These are phyloP conservation scores for Bufo gargarizans DNA, from an alignment of 2,113 vertebrate genomes.

Conservation along the genomic window DNA sequence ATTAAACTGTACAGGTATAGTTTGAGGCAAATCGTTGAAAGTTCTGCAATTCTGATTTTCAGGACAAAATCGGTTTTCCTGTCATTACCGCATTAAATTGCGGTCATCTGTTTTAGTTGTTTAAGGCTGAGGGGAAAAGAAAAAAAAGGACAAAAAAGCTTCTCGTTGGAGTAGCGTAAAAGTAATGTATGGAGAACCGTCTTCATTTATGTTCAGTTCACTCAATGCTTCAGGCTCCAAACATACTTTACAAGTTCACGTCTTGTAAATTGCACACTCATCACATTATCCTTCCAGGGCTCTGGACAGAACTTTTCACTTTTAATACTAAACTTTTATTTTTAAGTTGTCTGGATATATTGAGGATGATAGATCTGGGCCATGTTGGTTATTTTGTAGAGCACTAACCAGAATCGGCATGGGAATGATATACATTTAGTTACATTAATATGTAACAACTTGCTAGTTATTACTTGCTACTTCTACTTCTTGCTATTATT, in stretches of 20 bases:
- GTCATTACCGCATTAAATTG: constrained; percentile 52
- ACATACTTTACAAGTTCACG: constrained; percentile 4
- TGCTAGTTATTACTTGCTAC: neutral
- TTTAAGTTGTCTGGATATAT: neutral
- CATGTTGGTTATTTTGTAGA: neutral
- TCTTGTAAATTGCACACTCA: neutral
- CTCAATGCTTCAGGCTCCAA: constrained; percentile 3
- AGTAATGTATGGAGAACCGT: neutral
- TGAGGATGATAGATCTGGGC: neutral
- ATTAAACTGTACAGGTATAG: neutral
- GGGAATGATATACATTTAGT: neutral
- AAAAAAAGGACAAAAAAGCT: neutral
- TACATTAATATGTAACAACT: neutral
- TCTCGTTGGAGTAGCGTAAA: neutral
- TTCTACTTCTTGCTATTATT: neutral
- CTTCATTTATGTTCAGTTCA: constrained; percentile 6
- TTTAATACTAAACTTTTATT: neutral
- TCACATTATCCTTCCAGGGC: neutral
- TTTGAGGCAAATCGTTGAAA: constrained; percentile 48
- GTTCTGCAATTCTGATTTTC: constrained; percentile 32
- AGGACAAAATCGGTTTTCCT: constrained; percentile 52
- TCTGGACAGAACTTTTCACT: neutral
- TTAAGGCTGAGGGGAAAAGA: neutral
- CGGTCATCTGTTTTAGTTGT: constrained; percentile 55
- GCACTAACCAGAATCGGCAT: neutral